phyloP scores from a whole-genome alignment of 2,888 invertebrate species.

The Rotaria macrura region DNA sequence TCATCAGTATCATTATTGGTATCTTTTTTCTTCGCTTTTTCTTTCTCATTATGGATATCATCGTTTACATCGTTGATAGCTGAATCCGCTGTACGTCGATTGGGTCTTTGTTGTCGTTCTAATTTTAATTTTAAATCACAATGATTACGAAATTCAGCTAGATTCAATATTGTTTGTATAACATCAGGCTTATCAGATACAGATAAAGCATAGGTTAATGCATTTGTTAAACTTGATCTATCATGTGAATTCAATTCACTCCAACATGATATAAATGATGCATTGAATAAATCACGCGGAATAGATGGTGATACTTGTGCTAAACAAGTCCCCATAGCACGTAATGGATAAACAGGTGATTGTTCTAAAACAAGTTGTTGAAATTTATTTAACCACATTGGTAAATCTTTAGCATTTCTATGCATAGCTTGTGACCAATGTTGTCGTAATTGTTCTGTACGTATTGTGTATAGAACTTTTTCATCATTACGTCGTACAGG shows the following conservation, averaged over 20 bases:
- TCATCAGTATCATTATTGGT: neutral
- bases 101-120: neutral
- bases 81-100: neutral
- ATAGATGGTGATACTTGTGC: neutral
- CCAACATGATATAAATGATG: slow-evolving; percentile 98
- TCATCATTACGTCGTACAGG: neutral
- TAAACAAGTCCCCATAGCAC: neutral
- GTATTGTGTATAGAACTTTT: neutral
- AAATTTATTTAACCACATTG: slow-evolving; percentile 1
- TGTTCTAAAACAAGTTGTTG: slow-evolving; percentile 9
- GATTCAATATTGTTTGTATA: slow-evolving; percentile 84
- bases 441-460: neutral
- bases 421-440: neutral
- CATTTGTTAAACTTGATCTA: slow-evolving; percentile 71
- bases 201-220: slow-evolving; percentile 60
- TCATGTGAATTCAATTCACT: slow-evolving; percentile 66
- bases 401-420: neutral
- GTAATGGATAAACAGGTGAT: slow-evolving; percentile 18
- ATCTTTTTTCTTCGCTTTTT: neutral
- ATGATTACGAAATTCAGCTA: slow-evolving; percentile 99
- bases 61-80: neutral
- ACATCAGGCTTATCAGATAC: slow-evolving; percentile 80
- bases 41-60: neutral
- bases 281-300: slow-evolving; percentile 74
- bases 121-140: slow-evolving; percentile 58